These are phyloP conservation scores for Limanda limanda DNA, from an alignment of 2,113 vertebrate genomes.

Conservation along the genomic window DNA sequence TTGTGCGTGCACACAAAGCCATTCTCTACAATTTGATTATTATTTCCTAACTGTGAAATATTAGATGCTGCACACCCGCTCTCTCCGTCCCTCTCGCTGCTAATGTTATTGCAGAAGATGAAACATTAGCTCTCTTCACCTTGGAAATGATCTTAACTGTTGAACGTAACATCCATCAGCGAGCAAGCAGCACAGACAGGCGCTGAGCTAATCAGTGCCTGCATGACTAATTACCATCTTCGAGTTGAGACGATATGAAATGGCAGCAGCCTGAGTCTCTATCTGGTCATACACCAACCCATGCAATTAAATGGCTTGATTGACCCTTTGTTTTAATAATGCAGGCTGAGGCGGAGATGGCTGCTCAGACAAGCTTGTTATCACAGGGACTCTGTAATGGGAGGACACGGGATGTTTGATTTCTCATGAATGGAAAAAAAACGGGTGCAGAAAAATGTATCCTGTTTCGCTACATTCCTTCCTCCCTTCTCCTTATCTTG, in stretches of 20 bases:
- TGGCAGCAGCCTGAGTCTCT: constrained; percentile 65
- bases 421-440: constrained; percentile 71
- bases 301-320: constrained; percentile 80
- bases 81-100: constrained; percentile 38
- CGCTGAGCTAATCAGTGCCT: constrained; percentile 76
- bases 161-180: constrained; percentile 78
- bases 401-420: constrained; percentile 58
- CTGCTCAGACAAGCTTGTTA: constrained; percentile 68
- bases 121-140: constrained; percentile 75
- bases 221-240: constrained; percentile 80
- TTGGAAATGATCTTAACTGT: constrained; percentile 72
- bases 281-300: constrained; percentile 71
- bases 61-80: constrained; percentile 28
- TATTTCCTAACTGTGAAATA: constrained; percentile 70
- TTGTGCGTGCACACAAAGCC: constrained; percentile 6
- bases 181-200: constrained; percentile 62
- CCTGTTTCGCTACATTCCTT: constrained; percentile 26
- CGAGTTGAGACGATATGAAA: constrained; percentile 77
- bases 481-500: not conserved
- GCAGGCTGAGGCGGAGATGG: constrained; percentile 64
- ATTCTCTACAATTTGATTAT: constrained; percentile 64
- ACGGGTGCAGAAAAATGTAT: constrained; percentile 58
- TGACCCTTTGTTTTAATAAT: constrained; percentile 80
- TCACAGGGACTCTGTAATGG: constrained; percentile 54
- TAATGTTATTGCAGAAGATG: constrained; percentile 72